Conservation (phyloP, 2,113 vertebrate genomes). For the Plotosus lineatus region DNA sequence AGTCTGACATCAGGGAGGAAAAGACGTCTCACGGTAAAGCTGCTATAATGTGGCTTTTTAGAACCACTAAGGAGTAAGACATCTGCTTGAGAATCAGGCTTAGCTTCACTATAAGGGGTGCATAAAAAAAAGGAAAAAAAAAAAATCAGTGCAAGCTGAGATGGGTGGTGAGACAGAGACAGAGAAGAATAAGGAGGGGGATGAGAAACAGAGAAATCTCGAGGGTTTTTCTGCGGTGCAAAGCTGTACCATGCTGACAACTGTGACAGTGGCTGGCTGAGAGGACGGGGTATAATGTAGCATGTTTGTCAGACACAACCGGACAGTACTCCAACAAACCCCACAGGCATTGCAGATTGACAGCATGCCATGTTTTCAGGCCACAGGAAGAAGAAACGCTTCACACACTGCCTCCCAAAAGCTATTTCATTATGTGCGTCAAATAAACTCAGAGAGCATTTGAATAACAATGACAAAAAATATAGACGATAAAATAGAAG, state of each 20-base stretch:
- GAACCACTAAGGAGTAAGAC: slow-evolving; percentile 16
- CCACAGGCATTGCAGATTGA: slow-evolving; percentile 20
- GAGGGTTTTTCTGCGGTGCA: slow-evolving; percentile 43
- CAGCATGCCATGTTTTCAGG: slow-evolving; percentile 33
- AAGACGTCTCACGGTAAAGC: background rate
- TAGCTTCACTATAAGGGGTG: slow-evolving; percentile 20
- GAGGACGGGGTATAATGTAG: slow-evolving; percentile 45
- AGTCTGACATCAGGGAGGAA: slow-evolving; percentile 6
- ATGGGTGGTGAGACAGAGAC: slow-evolving; percentile 20
- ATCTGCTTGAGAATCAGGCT: slow-evolving; percentile 26
- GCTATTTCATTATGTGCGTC: background rate
- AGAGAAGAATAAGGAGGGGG: background rate
- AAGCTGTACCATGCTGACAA: slow-evolving; percentile 48
- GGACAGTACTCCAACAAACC: slow-evolving; percentile 43
- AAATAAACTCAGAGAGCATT: slow-evolving; percentile 1
- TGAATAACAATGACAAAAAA: background rate
- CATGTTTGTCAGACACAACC: slow-evolving; percentile 51
- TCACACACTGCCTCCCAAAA: slow-evolving; percentile 32
- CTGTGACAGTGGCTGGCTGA: slow-evolving; percentile 49
- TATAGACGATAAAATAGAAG: background rate
- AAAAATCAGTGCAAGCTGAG: slow-evolving; percentile 40
- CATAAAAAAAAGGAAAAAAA: too few species aligned
- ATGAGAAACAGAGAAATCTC: slow-evolving; percentile 36
- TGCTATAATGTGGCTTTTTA: slow-evolving; percentile 14
- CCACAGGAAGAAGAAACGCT: slow-evolving; percentile 12